A percentile compares a stretch with the other conserved stretches of the same genome.
phyloP scores from a whole-genome alignment of 1,140 invertebrate species.

The Chymomyza costata region DNA sequence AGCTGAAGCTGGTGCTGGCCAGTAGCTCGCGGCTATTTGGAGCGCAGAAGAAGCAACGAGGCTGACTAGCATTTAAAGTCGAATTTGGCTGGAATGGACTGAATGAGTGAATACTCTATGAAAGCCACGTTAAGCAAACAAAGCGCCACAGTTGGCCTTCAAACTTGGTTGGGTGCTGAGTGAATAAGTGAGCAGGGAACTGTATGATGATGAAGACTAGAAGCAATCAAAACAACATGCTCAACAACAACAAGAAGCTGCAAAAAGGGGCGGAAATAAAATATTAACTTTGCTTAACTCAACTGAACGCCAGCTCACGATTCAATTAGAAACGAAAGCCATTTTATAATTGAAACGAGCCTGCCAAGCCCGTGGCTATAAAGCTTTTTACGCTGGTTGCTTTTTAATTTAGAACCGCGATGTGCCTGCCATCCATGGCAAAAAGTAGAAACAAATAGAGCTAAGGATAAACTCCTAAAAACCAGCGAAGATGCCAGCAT shows the following conservation, averaged over 20 bases:
- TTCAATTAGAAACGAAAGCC: constrained; percentile 71
- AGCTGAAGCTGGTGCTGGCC: no score
- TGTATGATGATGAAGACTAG: constrained; percentile 5
- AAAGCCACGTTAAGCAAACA: constrained; percentile 13
- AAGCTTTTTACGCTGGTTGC: constrained; percentile 1
- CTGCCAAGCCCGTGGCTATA: constrained; percentile 15
- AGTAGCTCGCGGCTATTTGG: constrained; percentile 28
- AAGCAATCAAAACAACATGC: constrained; percentile 31
- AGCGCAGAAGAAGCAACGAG: no score
- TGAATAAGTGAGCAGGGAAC: constrained; percentile 22
- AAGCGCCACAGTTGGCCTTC: constrained; percentile 2
- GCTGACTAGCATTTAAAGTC: constrained; percentile 23
- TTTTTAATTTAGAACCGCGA: constrained; percentile 33
- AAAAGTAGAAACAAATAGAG: constrained; percentile 14
- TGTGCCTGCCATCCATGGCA: no score
- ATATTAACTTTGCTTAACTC: constrained; percentile 60
- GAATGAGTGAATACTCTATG: no score
- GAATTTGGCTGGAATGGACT: constrained; percentile 1
- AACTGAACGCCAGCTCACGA: constrained; percentile 45
- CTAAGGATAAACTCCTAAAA: no score
- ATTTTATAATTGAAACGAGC: constrained; percentile 69
- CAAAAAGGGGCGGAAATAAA: constrained; percentile 60
- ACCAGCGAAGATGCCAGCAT: not conserved
- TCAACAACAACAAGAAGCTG: no score
- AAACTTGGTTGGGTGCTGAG: constrained; percentile 33